Conservation (phyloP, 1,140 invertebrate species). For the Batillaria attramentaria region DNA sequence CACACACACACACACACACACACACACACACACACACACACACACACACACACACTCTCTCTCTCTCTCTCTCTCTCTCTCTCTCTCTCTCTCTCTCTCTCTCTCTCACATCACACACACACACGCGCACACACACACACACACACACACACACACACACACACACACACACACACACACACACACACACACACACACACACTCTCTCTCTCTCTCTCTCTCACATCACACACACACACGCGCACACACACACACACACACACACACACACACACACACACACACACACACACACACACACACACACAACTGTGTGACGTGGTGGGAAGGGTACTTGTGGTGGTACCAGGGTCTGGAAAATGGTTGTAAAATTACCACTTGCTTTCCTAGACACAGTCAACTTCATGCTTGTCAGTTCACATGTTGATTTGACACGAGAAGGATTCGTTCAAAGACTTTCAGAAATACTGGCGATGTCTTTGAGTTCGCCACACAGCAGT, state of each 20-base stretch:
- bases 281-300: slow-evolving; percentile 16
- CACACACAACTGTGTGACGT: not conserved
- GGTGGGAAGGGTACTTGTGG: no score
- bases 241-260: slow-evolving; percentile 9
- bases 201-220: not conserved
- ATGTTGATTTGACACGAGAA: no score
- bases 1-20: not conserved
- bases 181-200: slow-evolving; percentile 27
- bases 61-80: slow-evolving; percentile 14
- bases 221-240: not conserved
- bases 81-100: slow-evolving; percentile 14
- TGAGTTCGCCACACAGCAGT: no score
- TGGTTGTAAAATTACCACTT: no score
- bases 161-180: slow-evolving; percentile 25
- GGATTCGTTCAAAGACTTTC: no score
- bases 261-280: slow-evolving; percentile 13
- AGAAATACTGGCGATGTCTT: no score
- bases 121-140: not conserved
- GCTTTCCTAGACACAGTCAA: no score
- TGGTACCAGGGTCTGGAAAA: no score
- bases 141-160: slow-evolving; percentile 24
- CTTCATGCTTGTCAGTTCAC: no score
- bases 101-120: not conserved
- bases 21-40: not conserved
- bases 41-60: slow-evolving; percentile 18